phyloP scores from a whole-genome alignment of 2,888 invertebrate species.

The Anthoptus insignis region DNA sequence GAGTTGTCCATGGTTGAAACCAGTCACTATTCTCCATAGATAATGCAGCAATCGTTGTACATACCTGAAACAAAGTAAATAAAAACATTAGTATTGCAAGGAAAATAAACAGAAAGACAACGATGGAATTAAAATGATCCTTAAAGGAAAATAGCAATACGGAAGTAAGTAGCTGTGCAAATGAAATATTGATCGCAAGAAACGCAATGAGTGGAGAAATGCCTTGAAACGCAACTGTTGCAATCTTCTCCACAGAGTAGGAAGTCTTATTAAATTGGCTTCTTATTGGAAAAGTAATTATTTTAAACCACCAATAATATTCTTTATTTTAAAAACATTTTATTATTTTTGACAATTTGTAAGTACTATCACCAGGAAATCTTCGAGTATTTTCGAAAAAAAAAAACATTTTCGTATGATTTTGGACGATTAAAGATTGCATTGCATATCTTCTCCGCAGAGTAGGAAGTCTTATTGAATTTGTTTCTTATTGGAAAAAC shows the following conservation, averaged over 20 bases:
- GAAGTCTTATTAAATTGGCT: background rate
- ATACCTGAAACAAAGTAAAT: constrained; percentile 52
- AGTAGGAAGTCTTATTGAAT: background rate
- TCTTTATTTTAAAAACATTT: too few relatives aligned
- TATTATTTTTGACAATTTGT: too few relatives aligned
- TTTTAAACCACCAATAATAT: too few relatives aligned
- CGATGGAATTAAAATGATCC: constrained; percentile 45
- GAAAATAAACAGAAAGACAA: constrained; percentile 39
- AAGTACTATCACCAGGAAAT: too few relatives aligned
- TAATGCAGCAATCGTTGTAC: too few relatives aligned
- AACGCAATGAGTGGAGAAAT: constrained; percentile 30
- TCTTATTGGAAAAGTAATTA: too few relatives aligned
- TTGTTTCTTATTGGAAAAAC: too few relatives aligned
- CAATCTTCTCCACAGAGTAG: background rate
- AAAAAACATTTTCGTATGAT: too few relatives aligned
- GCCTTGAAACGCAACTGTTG: constrained; percentile 24
- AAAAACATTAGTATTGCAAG: constrained; percentile 31
- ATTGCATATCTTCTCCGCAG: background rate
- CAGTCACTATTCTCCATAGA: too few relatives aligned
- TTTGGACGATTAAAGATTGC: too few relatives aligned
- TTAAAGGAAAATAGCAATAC: constrained; percentile 46
- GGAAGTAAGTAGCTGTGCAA: constrained; percentile 43
- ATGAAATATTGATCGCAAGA: constrained; percentile 34
- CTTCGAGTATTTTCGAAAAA: too few relatives aligned
- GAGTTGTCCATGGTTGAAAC: too few relatives aligned